A percentile compares a stretch with the other conserved stretches of the same genome.
Evolutionary conservation across 2,888 invertebrate genomes (phyloP).

Genomic region (Barypeithes pellucidus): DNA sequence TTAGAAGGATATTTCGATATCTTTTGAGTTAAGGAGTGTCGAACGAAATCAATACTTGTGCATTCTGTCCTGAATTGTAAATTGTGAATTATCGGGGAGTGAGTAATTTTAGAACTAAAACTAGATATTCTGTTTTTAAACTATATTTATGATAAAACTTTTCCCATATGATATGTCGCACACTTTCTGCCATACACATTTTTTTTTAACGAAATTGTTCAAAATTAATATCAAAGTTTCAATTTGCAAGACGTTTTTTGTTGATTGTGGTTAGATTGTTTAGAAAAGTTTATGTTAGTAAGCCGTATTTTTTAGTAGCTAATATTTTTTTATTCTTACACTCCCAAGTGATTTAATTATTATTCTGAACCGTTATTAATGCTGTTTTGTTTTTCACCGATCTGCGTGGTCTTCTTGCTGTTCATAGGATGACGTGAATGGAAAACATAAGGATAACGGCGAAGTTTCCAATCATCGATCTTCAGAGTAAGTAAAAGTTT

Average conservation of each 20-base stretch:
- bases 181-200: too few relatives aligned
- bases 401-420: constrained; percentile 67
- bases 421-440: constrained; percentile 73
- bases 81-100: too few relatives aligned
- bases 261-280: background rate
- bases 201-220: too few relatives aligned
- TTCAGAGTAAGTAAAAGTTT: constrained; percentile 75
- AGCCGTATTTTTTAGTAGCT: constrained; percentile 45
- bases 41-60: too few relatives aligned
- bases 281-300: background rate
- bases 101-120: too few relatives aligned
- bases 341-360: constrained; percentile 7
- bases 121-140: too few relatives aligned
- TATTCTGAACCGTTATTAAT: constrained; percentile 65
- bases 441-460: constrained; percentile 77
- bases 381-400: constrained; percentile 69
- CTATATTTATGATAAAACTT: too few relatives aligned
- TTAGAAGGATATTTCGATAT: too few relatives aligned
- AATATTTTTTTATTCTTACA: constrained; percentile 20
- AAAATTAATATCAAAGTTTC: background rate
- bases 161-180: too few relatives aligned
- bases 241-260: background rate
- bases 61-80: too few relatives aligned
- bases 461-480: constrained; percentile 71
- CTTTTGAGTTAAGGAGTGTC: too few relatives aligned